Percentiles rank a stretch among this genome's conserved stretches.
These are phyloP conservation scores for Psylliodes chrysocephalus DNA, from an alignment of 2,888 invertebrate species.

Conservation along the genomic window DNA sequence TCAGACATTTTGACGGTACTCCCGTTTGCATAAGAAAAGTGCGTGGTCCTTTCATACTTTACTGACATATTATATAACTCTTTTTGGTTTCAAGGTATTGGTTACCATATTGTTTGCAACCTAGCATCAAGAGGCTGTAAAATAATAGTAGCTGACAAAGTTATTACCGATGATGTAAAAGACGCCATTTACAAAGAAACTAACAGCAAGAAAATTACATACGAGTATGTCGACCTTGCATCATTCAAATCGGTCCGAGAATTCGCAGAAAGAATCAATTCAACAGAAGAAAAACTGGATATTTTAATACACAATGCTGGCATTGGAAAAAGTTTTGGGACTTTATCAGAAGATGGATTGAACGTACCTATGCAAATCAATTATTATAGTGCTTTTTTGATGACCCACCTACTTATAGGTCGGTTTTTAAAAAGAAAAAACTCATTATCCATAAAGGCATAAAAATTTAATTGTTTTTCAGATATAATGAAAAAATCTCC, in stretches of 20 bases:
- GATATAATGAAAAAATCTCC: constrained; percentile 40
- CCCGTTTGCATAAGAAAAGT: no score
- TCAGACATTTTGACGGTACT: no score
- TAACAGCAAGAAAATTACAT: constrained; percentile 56
- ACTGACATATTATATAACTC: no score
- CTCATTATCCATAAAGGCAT: background rate
- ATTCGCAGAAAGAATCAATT: constrained; percentile 71
- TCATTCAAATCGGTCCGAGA: constrained; percentile 68
- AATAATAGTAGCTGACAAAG: constrained; percentile 66
- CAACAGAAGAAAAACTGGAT: constrained; percentile 68
- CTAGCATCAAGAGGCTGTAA: constrained; percentile 66
- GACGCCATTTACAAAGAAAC: constrained; percentile 54
- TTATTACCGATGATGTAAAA: constrained; percentile 48
- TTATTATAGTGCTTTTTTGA: constrained; percentile 75
- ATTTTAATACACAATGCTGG: constrained; percentile 75
- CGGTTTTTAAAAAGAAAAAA: constrained; percentile 3
- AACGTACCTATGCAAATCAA: constrained; percentile 74
- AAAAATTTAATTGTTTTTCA: constrained; percentile 17
- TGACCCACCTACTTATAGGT: constrained; percentile 73
- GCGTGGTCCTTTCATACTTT: no score
- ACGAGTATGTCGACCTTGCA: constrained; percentile 67
- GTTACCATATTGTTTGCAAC: constrained; percentile 62
- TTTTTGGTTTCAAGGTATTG: constrained; percentile 58
- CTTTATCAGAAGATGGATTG: constrained; percentile 67
- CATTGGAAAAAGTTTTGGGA: constrained; percentile 66